Evolutionary conservation across 2,797 vertebrate genomes (phyloP), one percentile per base, ranked within the genome.

Genomic region (Epinephelus awoara): DNA sequence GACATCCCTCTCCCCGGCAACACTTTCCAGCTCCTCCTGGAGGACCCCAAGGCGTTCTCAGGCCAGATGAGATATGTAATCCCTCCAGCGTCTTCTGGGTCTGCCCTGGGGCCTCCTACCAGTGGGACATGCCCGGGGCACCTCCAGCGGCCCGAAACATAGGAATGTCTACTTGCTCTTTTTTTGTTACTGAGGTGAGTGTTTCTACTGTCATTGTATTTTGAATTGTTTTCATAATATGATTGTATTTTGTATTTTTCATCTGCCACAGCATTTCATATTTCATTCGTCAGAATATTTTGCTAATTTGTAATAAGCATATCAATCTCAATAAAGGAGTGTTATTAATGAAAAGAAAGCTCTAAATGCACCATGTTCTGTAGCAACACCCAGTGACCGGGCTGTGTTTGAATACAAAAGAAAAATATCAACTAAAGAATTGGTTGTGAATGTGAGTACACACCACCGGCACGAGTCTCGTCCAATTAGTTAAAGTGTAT

Each of bases 401-500:
- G 0, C n/a, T 0, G 4, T 34, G 14, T n/a, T 49, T 2, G 57
- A 64, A 51, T 14, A 56, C 40, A 56, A 77, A 42, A 67, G 8
- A 64, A 9, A 71, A 50, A 52, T 34, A 61, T 40, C 23, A 52
- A 51, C 4, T 25, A 19, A 58, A 34, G 13, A 51, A 68, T 17
- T 46, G 40, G 66, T 69, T 40, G 27, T 44, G 19, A 72, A 63
- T 64, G 34, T 56, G 23, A 67, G 34, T 21, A 56, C 66, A 80
- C 50, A 73, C 75, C 50, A 62, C n/a, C 27, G 17, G 50, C 10
- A 70, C 6, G 21, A 79, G 64, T 59, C 19, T 61, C 27, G 34
- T 85, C 58, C 69, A 87, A 73, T 87, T 67, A 79, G 38, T 54
- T 65, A 40, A 82, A 86, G 76, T 74, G 83, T 68, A 58, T 66